phyloP scores from a whole-genome alignment of 2,113 vertebrate genomes.

The Eclectus roratus region DNA sequence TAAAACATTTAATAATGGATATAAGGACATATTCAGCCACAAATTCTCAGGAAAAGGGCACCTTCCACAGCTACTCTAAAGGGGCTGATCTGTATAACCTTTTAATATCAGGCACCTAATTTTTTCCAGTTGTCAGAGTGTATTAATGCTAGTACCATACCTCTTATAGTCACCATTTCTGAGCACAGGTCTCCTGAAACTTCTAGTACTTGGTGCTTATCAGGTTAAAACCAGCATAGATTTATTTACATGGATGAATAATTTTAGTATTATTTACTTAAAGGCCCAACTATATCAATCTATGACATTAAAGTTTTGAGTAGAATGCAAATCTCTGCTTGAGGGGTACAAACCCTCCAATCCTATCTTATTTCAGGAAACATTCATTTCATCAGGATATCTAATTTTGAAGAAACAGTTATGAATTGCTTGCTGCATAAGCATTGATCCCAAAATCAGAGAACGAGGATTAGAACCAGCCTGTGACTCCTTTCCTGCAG shows the following conservation, averaged over 20 bases:
- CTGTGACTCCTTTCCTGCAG: background rate
- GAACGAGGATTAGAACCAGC: background rate
- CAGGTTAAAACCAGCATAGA: background rate
- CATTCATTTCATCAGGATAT: background rate
- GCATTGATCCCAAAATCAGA: background rate
- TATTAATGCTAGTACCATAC: background rate
- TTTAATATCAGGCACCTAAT: background rate
- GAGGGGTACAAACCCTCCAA: background rate
- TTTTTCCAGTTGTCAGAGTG: background rate
- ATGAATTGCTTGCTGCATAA: background rate
- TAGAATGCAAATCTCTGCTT: background rate
- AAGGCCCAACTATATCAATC: background rate
- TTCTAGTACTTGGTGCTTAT: background rate
- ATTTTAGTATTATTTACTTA: background rate
- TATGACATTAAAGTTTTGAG: background rate
- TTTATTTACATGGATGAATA: background rate
- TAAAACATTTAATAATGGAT: background rate
- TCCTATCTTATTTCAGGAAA: background rate
- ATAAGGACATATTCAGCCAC: background rate
- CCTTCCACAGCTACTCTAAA: background rate
- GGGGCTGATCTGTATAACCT: background rate
- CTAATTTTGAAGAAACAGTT: background rate
- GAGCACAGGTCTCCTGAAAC: background rate
- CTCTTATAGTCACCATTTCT: background rate
- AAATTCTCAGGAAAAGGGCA: background rate